Evolutionary conservation across 2,113 vertebrate genomes (phyloP), one percentile per base, ranked within the genome.

Genomic region (Geothlypis trichas): DNA sequence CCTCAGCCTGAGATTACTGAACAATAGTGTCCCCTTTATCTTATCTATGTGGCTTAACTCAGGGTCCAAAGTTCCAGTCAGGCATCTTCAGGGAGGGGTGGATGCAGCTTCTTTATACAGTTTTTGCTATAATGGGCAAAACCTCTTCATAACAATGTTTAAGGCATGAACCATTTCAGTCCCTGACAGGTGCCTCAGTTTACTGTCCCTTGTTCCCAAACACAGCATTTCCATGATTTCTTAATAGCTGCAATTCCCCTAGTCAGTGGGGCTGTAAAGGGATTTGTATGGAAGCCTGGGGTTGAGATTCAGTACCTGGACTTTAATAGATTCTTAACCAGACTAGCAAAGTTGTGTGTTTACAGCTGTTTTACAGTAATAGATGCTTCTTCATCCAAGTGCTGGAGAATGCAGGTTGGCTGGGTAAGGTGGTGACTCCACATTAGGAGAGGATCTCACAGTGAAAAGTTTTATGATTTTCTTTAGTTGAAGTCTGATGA

Each of bases 301-400:
- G 23, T 11, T 4, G 4, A 57, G 27, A 17, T 46, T 69, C 47
- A 61, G 35, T 24, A 81, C 23, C 52, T 81, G 87, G 39, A 84
- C 8, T 82, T 93, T 68, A 72, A 27, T 41, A 59, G 5, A 16
- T 82, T 31, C 62, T 78, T 65, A 57, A 47, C 24, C 21, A 75
- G 44, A 41, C 31, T 41, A 81, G 47, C 10, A 47, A 81, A 87
- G 68, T 3, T 41, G 5, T 7, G 35, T 47, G 30, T 19, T 94
- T 86, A 39, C 76, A 84, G 78, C 79, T 91, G 71, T 84, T 84
- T 93, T 74, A 63, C 37, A 75, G 51, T 58, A 72, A 89, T 41
- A 81, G 76, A 74, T 63, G 76, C 37, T 89, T 79, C 88, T 96
- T 85, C n/a, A 71, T 66, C 80, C 80, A 92, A 49, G 47, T 84